Conservation (phyloP, 2,113 vertebrate genomes). For the Pseudolaguvia tuberculata region DNA sequence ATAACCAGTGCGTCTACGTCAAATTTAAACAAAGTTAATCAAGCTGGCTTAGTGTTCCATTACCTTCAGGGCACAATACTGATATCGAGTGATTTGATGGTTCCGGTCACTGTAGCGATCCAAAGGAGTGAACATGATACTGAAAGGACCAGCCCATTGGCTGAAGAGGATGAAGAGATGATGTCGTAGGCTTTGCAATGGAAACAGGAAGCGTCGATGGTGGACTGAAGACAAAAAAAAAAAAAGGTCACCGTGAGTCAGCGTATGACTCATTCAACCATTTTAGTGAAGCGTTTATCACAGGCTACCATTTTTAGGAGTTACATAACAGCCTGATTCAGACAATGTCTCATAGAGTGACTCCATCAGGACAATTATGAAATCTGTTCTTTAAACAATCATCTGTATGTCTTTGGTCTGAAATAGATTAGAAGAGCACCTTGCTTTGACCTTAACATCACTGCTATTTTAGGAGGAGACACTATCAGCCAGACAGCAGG, state of each 20-base stretch:
- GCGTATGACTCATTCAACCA: neutral
- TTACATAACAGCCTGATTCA: neutral
- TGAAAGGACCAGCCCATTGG: constrained; percentile 98
- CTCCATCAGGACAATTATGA: neutral
- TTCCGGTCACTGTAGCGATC: constrained; percentile 97
- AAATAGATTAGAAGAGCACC: neutral
- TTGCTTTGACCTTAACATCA: neutral
- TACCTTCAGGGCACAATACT: constrained; percentile 96
- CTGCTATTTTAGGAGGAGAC: constrained; percentile 39
- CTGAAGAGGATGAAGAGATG: constrained; percentile 98
- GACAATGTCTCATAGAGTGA: neutral
- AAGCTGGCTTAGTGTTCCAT: too few species aligned
- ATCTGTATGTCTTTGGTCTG: neutral
- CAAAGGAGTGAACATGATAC: constrained; percentile 95
- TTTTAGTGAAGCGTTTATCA: neutral
- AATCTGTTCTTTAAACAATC: neutral
- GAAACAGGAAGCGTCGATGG: constrained; percentile 95
- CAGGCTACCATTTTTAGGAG: neutral
- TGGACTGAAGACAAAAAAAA: constrained; percentile 74
- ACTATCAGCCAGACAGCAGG: constrained; percentile 10
- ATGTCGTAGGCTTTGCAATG: constrained; percentile 93
- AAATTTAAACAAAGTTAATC: neutral
- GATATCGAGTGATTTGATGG: constrained; percentile 96
- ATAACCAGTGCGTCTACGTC: neutral
- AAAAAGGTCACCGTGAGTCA: constrained; percentile 7